These are phyloP conservation scores for Setipinna tenuifilis DNA, from an alignment of 2,797 vertebrate genomes.

Conservation along the genomic window DNA sequence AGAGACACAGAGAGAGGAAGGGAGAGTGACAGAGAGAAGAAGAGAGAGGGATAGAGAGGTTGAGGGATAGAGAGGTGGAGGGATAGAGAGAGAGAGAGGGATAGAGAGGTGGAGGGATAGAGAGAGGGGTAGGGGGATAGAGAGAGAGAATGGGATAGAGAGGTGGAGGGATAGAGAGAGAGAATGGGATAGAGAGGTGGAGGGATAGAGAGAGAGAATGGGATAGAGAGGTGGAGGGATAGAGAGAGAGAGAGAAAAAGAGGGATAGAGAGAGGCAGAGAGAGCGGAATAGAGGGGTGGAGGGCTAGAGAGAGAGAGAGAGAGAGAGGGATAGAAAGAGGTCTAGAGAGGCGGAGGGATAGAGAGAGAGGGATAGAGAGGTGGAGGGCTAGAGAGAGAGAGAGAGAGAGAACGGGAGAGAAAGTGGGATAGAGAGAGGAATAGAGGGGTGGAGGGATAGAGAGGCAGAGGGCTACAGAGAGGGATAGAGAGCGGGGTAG, in stretches of 20 bases:
- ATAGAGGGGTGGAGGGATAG: neutral
- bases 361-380: too few species aligned
- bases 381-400: too few species aligned
- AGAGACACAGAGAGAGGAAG: neutral
- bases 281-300: too few species aligned
- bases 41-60: neutral
- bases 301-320: neutral
- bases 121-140: neutral
- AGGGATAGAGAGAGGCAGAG: too few species aligned
- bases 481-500: neutral
- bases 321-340: neutral
- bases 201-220: neutral
- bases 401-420: too few species aligned
- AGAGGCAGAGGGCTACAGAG: neutral
- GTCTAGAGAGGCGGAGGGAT: neutral
- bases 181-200: constrained; percentile 22
- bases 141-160: neutral
- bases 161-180: neutral
- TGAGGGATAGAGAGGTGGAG: neutral
- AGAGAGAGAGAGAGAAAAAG: too few species aligned
- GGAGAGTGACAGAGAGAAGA: neutral
- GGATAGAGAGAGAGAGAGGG: neutral
- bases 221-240: neutral
- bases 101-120: neutral
- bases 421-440: neutral